Evolutionary conservation across 2,113 vertebrate genomes (phyloP).

Genomic region (Lipotes vexillifer): DNA sequence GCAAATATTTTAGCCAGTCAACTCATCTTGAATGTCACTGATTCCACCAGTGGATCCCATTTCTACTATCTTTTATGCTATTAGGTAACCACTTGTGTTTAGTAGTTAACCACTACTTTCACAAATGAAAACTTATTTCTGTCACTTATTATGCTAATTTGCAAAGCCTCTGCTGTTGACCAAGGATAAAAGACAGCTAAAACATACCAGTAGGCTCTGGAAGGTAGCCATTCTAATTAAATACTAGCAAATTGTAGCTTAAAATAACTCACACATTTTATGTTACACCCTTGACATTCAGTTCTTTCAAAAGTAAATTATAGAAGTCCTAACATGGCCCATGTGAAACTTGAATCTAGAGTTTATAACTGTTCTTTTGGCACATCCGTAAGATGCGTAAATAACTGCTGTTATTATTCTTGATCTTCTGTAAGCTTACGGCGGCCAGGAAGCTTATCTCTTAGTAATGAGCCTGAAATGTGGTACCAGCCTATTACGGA

Average conservation of each 20-base stretch:
- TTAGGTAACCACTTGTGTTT: neutral
- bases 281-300: neutral
- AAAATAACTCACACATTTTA: neutral
- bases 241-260: neutral
- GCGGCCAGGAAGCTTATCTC: neutral
- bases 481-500: neutral
- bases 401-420: neutral
- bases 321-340: neutral
- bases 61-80: neutral
- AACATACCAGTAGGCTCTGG: neutral
- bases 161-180: neutral
- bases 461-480: neutral
- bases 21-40: neutral
- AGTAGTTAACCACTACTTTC: neutral
- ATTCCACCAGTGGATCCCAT: neutral
- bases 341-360: neutral
- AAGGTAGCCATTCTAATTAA: neutral
- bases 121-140: conserved; percentile 1
- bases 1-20: neutral
- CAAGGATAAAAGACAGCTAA: neutral
- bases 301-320: neutral
- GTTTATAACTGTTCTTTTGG: neutral
- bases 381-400: neutral
- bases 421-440: neutral
- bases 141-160: neutral